These are phyloP conservation scores for Brachypterus glaber DNA, from an alignment of 2,888 invertebrate species.

Conservation along the genomic window DNA sequence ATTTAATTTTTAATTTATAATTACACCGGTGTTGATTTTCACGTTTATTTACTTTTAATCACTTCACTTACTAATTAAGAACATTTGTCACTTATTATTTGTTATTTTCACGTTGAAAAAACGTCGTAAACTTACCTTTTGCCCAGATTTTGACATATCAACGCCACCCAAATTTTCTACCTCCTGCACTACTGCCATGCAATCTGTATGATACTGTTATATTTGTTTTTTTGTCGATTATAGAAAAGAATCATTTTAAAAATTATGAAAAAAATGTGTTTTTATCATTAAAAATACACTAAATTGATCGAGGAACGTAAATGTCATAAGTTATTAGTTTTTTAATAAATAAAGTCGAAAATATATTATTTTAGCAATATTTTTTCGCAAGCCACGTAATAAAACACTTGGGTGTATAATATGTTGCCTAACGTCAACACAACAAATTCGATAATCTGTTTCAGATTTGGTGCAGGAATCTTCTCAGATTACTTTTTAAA, in stretches of 20 bases:
- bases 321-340: too few species aligned
- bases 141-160: conserved; percentile 70
- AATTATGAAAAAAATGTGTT: neutral
- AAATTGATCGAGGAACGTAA: too few species aligned
- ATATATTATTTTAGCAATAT: conserved; percentile 6
- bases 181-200: conserved; percentile 41
- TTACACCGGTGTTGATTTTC: neutral
- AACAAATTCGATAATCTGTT: too few species aligned
- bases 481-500: too few species aligned
- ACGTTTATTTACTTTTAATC: too few species aligned
- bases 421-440: conserved; percentile 30
- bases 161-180: conserved; percentile 70
- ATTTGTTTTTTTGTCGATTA: conserved; percentile 24
- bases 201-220: conserved; percentile 29
- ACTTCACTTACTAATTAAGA: too few species aligned
- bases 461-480: too few species aligned
- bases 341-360: conserved; percentile 6
- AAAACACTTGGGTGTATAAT: conserved; percentile 24
- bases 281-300: too few species aligned
- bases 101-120: conserved; percentile 17
- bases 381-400: conserved; percentile 27
- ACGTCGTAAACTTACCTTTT: conserved; percentile 55
- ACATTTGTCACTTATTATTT: too few species aligned
- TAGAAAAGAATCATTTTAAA: conserved; percentile 8
- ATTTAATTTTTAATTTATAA: conserved; percentile 7